These are phyloP conservation scores for Xiphophorus maculatus DNA, from an alignment of 2,113 vertebrate species.

Conservation along the genomic window DNA sequence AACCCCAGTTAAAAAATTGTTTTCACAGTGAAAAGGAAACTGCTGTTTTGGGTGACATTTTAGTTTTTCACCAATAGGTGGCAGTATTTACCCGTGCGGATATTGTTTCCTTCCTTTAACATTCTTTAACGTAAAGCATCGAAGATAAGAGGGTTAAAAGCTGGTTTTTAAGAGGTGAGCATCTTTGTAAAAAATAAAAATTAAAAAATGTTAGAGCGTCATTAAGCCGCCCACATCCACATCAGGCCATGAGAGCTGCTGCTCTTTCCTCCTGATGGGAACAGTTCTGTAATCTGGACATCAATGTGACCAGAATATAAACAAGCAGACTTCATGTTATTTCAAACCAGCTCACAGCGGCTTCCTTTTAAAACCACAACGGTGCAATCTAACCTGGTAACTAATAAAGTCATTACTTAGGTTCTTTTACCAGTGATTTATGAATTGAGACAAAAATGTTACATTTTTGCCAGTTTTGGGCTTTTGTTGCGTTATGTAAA, in stretches of 20 bases:
- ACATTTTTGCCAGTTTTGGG: neutral
- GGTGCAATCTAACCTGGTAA: neutral
- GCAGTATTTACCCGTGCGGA: constrained; percentile 35
- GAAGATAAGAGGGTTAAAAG: neutral
- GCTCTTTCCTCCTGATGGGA: neutral
- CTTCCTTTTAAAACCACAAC: neutral
- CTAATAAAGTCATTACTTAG: neutral
- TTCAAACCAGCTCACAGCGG: neutral
- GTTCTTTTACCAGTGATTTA: neutral
- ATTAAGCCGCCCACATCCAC: neutral
- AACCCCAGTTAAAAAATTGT: neutral
- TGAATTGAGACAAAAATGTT: neutral
- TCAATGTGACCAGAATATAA: constrained; percentile 15
- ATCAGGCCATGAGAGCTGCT: neutral
- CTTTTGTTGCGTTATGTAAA: neutral
- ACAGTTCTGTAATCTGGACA: constrained; percentile 3
- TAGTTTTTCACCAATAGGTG: constrained; percentile 24
- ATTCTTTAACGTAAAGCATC: neutral
- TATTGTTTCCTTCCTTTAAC: neutral
- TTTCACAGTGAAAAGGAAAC: fast-evolving
- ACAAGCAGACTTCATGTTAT: neutral
- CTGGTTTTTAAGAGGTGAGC: neutral
- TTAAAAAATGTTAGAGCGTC: neutral
- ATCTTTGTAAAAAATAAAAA: neutral
- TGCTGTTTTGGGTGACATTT: neutral